Conservation (phyloP, 1,140 invertebrate genomes). For the Penaeus chinensis region DNA sequence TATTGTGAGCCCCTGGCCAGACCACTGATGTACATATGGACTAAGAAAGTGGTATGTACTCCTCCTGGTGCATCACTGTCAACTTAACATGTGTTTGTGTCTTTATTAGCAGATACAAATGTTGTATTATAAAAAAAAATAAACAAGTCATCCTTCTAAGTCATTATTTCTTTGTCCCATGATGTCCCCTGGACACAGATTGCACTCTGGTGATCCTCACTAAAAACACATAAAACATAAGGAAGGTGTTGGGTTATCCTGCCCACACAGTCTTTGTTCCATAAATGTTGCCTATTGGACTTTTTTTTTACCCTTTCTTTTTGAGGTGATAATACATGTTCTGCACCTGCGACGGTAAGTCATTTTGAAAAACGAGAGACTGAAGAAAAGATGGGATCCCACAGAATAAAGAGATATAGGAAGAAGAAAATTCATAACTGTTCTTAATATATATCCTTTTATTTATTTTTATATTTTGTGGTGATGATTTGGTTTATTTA, state of each 20-base stretch:
- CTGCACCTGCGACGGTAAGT: too few relatives aligned
- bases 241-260: slow-evolving; percentile 2
- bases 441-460: too few relatives aligned
- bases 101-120: slow-evolving; percentile 63
- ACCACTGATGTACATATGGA: slow-evolving; percentile 57
- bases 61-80: slow-evolving; percentile 62
- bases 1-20: slow-evolving; percentile 59
- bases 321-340: too few relatives aligned
- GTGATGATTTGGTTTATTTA: too few relatives aligned
- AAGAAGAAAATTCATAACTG: too few relatives aligned
- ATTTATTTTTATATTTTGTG: too few relatives aligned
- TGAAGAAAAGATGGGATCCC: too few relatives aligned
- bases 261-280: too few relatives aligned
- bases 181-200: slow-evolving; percentile 56
- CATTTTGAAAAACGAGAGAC: too few relatives aligned
- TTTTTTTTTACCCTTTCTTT: too few relatives aligned
- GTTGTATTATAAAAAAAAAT: slow-evolving; percentile 60
- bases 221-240: slow-evolving; percentile 34
- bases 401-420: too few relatives aligned
- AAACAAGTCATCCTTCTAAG: slow-evolving; percentile 61
- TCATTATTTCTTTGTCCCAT: slow-evolving; percentile 54
- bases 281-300: too few relatives aligned
- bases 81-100: slow-evolving; percentile 61
- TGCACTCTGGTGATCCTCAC: slow-evolving; percentile 59
- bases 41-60: slow-evolving; percentile 61